These are phyloP conservation scores for Accipiter cooperii DNA, from an alignment of 2,113 vertebrate genomes.

Conservation along the genomic window DNA sequence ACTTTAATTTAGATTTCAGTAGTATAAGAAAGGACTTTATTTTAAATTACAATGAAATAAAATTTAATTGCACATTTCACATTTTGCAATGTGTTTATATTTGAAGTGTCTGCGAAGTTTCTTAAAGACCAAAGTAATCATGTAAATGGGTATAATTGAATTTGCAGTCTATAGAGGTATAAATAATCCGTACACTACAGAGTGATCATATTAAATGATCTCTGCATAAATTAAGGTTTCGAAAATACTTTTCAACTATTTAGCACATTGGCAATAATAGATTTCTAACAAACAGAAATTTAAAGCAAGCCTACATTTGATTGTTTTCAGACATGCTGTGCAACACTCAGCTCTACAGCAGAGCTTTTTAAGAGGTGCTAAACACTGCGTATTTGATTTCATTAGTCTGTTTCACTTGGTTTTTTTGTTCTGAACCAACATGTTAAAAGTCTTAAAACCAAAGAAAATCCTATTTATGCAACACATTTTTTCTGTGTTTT, in stretches of 20 bases:
- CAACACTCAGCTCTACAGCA: neutral
- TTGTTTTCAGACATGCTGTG: neutral
- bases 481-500: neutral
- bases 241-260: neutral
- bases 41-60: constrained; percentile 13
- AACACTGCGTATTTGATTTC: constrained; percentile 33
- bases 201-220: neutral
- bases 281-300: neutral
- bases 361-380: constrained; percentile 29
- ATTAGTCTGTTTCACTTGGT: neutral
- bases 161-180: neutral
- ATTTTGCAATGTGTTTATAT: constrained; percentile 1
- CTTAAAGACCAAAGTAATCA: constrained; percentile 32
- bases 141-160: constrained; percentile 30
- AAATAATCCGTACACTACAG: neutral
- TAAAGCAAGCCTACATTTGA: neutral
- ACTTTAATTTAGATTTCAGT: neutral
- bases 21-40: neutral
- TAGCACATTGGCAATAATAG: neutral
- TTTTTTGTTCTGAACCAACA: neutral
- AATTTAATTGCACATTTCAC: neutral
- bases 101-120: constrained; percentile 39
- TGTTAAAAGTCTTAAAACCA: neutral
- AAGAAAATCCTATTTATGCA: constrained; percentile 31
- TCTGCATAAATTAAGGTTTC: neutral